These are phyloP conservation scores for Petrocephalus sullivani DNA, from an alignment of 2,797 vertebrate species.

Conservation along the genomic window DNA sequence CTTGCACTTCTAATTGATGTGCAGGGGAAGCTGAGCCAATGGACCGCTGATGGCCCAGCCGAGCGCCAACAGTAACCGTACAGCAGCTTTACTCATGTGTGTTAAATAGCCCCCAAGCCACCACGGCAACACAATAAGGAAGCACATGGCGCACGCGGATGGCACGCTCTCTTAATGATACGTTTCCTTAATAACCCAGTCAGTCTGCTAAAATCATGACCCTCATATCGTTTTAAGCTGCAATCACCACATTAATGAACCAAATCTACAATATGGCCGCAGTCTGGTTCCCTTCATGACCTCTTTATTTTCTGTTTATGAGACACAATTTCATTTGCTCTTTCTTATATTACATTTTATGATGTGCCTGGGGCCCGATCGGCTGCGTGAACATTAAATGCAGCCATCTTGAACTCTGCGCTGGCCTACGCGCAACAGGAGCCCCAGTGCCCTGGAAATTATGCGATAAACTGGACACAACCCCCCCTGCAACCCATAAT, in stretches of 20 bases:
- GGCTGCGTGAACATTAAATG: background rate
- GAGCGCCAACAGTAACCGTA: background rate
- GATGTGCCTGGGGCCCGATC: background rate
- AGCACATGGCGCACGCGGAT: background rate
- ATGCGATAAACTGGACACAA: background rate
- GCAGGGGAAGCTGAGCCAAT: background rate
- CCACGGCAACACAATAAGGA: background rate
- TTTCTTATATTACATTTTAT: background rate
- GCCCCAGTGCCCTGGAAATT: background rate
- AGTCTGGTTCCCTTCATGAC: background rate
- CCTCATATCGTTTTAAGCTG: background rate
- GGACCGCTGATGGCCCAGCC: background rate
- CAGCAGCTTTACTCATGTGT: background rate
- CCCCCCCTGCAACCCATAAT: background rate
- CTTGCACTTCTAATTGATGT: background rate
- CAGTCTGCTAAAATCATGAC: background rate
- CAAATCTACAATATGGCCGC: background rate
- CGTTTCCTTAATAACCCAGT: background rate
- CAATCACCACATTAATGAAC: background rate
- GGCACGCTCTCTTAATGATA: background rate
- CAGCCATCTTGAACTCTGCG: background rate
- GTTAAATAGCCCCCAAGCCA: background rate
- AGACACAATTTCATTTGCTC: background rate
- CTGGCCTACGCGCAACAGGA: background rate
- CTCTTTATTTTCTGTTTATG: constrained; percentile 7